Conservation (phyloP, 2,797 vertebrate species). For the Schizopygopsis malacanthus region DNA sequence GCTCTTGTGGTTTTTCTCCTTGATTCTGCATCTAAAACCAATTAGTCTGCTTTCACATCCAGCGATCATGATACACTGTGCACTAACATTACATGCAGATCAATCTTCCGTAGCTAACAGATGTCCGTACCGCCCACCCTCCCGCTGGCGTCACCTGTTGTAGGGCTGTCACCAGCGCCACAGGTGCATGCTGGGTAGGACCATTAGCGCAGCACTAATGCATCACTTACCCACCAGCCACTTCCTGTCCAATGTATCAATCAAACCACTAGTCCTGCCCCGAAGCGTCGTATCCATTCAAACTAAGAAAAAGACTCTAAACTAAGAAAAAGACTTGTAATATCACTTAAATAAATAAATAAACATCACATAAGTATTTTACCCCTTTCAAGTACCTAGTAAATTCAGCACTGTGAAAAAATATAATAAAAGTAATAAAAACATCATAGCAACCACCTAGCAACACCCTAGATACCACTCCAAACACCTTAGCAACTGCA, state of each 20-base stretch:
- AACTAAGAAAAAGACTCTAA: not conserved
- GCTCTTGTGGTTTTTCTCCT: slow-evolving; percentile 4
- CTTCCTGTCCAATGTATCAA: slow-evolving; percentile 42
- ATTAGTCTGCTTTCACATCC: slow-evolving; percentile 16
- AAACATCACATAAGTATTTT: not conserved
- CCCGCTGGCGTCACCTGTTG: slow-evolving; percentile 44
- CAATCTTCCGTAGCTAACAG: slow-evolving; percentile 2
- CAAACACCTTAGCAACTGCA: no score
- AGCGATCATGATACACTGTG: slow-evolving; percentile 21
- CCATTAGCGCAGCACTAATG: slow-evolving; percentile 48
- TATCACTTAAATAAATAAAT: not conserved
- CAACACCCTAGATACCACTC: not conserved
- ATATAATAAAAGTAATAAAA: not conserved
- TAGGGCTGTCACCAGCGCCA: slow-evolving; percentile 43
- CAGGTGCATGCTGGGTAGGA: slow-evolving; percentile 48
- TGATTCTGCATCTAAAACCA: slow-evolving; percentile 12
- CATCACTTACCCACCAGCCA: slow-evolving; percentile 44
- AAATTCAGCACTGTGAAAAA: not conserved
- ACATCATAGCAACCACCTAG: no score
- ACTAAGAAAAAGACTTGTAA: not conserved
- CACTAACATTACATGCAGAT: slow-evolving; percentile 35
- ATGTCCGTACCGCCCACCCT: slow-evolving; percentile 5
- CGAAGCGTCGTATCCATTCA: not conserved
- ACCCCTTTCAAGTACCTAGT: not conserved
- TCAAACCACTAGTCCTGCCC: slow-evolving; percentile 30